Conservation (phyloP, 2,113 vertebrate species). For the Oreochromis niloticus region DNA sequence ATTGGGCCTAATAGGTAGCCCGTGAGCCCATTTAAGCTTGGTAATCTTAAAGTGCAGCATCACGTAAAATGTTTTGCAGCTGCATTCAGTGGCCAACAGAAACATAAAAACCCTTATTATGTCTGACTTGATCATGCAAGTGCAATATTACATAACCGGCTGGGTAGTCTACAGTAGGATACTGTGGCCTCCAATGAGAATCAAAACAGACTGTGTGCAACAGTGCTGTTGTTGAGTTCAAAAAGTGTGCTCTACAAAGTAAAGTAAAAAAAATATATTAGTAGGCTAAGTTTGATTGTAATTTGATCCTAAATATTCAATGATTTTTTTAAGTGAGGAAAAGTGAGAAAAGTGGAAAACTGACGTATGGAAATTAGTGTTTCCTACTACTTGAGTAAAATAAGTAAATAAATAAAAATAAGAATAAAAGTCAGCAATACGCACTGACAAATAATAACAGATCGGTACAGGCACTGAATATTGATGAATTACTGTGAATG, state of each 20-base stretch:
- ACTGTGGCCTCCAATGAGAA: constrained; percentile 38
- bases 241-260: neutral
- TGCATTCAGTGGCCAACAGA: neutral
- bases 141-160: constrained; percentile 55
- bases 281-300: neutral
- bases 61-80: neutral
- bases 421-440: neutral
- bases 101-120: neutral
- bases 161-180: constrained; percentile 19
- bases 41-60: neutral
- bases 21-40: neutral
- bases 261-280: neutral
- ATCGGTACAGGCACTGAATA: neutral
- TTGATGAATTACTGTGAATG: neutral
- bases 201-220: constrained; percentile 8
- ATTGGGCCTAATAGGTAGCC: constrained; percentile 7
- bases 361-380: neutral
- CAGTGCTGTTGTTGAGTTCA: neutral
- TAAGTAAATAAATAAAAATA: neutral
- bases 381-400: neutral
- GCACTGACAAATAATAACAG: neutral
- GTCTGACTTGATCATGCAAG: constrained; percentile 26
- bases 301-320: neutral
- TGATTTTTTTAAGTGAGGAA: neutral
- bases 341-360: neutral